Evolutionary conservation across 2,113 vertebrate genomes (phyloP).

Genomic region (Arenaria interpres): DNA sequence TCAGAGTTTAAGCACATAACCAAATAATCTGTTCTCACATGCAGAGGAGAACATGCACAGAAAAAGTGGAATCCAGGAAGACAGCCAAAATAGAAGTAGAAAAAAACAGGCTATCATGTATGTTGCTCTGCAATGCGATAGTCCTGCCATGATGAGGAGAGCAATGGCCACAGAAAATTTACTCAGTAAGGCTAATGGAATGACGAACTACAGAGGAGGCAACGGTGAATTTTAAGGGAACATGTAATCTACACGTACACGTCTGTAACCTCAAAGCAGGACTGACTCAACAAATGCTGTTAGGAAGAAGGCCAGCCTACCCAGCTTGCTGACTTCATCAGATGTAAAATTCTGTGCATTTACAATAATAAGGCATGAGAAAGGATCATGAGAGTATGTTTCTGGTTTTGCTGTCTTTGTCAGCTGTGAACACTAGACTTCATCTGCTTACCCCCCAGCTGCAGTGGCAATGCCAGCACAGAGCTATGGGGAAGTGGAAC

Average conservation of each 20-base stretch:
- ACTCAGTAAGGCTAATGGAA: neutral
- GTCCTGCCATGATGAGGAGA: neutral
- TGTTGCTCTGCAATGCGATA: neutral
- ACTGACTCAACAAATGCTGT: neutral
- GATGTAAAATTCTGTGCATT: neutral
- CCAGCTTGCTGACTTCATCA: neutral
- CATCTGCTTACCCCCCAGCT: neutral
- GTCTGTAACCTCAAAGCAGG: neutral
- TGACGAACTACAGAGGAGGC: neutral
- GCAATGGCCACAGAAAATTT: neutral
- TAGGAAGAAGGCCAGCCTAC: neutral
- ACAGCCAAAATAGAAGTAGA: neutral
- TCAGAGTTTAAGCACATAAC: neutral
- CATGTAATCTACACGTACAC: neutral
- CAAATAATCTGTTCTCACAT: neutral
- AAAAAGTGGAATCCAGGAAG: neutral
- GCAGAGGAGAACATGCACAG: neutral
- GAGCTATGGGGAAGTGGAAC: neutral
- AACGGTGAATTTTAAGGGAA: neutral
- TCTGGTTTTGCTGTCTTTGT: neutral
- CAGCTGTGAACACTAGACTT: neutral
- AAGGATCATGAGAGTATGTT: neutral
- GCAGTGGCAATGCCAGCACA: neutral
- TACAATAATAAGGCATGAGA: neutral
- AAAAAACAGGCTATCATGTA: neutral